Evolutionary conservation across 2,797 vertebrate genomes (phyloP), one percentile per base, ranked within the genome.

Genomic region (Galaxias olidus): DNA sequence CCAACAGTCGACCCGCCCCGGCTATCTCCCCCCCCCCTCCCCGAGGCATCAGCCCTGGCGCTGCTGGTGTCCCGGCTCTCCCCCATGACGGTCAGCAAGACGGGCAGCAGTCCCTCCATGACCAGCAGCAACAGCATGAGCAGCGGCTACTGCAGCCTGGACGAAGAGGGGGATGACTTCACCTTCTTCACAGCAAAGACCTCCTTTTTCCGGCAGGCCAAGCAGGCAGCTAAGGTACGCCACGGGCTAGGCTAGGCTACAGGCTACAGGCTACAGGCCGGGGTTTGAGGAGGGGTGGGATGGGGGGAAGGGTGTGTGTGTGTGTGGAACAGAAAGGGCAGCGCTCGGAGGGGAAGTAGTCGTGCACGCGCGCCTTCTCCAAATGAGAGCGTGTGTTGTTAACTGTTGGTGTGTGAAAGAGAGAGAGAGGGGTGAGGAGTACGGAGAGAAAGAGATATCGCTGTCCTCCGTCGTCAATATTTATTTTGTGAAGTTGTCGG

Each of bases 131-230:
- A 95, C 93, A 98, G 94, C 92, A 96, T 96, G 96, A 99, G 96
- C 93, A 98, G 96, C 75, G 96, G 96, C 65, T 98, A 98, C 92
- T 94, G 96, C 85, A 98, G 97, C 90, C 92, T 93, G 92, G 97
- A 98, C 10, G 96, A 98, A 56, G 92, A 93, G 45, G 92, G 90
- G 44, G 96, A 98, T 61, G 96, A 98, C 55, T 87, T 87, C 71
- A 92, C 91, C 69, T 98, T 98, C 90, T 98, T 98, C 90, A 99
- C 97, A 0, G 97, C 97, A 47, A 98, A 96, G 90, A 96, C 95
- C 82, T 92, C 96, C 43, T 95, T 99, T 75, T 98, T 97, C 88
- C 89, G 84, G 72, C 92, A 88, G 63, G 65, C 82, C 49, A 90
- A 86, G 72, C 80, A 83, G 0, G 55, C 80, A 52, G 48, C 64